phyloP scores from a whole-genome alignment of 2,888 invertebrate genomes.

The Oligia strigilis region DNA sequence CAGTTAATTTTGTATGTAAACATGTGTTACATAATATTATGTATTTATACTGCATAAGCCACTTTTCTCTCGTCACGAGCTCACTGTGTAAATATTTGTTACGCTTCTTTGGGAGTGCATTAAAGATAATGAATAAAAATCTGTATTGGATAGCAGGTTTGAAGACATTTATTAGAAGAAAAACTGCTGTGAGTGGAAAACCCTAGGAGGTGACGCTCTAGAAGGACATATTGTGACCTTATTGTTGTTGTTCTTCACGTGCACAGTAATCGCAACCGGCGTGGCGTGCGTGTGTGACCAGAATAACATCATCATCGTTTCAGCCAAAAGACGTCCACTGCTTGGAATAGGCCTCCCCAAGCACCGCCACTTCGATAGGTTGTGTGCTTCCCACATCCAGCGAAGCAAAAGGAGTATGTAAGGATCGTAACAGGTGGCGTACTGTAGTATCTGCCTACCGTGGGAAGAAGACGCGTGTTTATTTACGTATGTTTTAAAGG shows the following conservation, averaged over 20 bases:
- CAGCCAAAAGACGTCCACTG: not conserved
- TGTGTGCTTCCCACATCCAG: not conserved
- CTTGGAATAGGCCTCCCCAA: no score
- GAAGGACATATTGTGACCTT: not conserved
- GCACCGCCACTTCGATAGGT: not conserved
- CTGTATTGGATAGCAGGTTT: not conserved
- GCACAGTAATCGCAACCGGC: not conserved
- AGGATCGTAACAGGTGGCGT: not conserved
- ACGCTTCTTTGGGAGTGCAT: conserved; percentile 16
- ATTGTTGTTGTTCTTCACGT: not conserved
- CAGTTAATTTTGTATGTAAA: conserved; percentile 52
- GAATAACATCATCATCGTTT: not conserved
- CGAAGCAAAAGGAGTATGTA: not conserved
- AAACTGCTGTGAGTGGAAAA: not conserved
- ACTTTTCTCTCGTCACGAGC: conserved; percentile 17
- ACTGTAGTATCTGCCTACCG: no score
- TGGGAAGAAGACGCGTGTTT: not conserved
- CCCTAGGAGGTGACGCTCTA: not conserved
- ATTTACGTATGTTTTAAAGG: not conserved
- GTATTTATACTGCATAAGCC: conserved; percentile 18
- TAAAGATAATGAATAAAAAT: conserved; percentile 16
- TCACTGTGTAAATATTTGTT: conserved; percentile 14
- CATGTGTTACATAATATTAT: conserved; percentile 49
- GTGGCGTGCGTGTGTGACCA: not conserved
- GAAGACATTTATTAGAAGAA: not conserved